These are phyloP conservation scores for Cynopterus sphinx DNA, from an alignment of 2,797 vertebrate genomes.

Conservation along the genomic window DNA sequence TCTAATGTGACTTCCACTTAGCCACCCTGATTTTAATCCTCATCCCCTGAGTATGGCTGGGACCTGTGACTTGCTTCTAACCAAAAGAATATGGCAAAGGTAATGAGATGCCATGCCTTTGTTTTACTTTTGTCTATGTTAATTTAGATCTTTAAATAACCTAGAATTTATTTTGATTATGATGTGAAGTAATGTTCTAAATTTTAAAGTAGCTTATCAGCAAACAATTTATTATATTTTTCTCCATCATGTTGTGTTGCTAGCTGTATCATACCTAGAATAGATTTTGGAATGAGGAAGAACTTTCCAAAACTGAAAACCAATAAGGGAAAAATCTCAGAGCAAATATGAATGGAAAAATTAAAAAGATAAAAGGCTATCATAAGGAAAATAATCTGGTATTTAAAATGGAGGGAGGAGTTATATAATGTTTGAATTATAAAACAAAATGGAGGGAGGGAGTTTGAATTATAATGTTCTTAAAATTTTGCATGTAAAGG, in stretches of 20 bases:
- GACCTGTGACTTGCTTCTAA: background rate
- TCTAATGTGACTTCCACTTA: background rate
- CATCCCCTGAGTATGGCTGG: background rate
- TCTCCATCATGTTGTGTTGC: background rate
- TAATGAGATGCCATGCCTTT: background rate
- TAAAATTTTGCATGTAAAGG: background rate
- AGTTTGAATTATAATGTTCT: background rate
- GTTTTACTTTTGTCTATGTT: background rate
- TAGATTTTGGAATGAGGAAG: background rate
- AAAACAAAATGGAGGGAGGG: background rate
- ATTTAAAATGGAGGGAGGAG: background rate
- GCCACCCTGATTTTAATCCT: background rate
- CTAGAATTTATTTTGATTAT: conserved; percentile 14
- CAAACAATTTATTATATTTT: background rate
- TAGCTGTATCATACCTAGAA: background rate
- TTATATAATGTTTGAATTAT: background rate
- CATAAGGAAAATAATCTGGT: background rate
- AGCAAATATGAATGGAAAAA: background rate
- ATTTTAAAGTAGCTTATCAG: background rate
- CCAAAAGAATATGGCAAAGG: background rate
- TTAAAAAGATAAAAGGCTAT: background rate
- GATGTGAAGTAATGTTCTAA: background rate
- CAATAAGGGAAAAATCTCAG: background rate
- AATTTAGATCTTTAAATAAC: background rate
- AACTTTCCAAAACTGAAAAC: background rate